phyloP scores from a whole-genome alignment of 2,888 invertebrate genomes.

The Pseudococcus jackbeardsleyi region DNA sequence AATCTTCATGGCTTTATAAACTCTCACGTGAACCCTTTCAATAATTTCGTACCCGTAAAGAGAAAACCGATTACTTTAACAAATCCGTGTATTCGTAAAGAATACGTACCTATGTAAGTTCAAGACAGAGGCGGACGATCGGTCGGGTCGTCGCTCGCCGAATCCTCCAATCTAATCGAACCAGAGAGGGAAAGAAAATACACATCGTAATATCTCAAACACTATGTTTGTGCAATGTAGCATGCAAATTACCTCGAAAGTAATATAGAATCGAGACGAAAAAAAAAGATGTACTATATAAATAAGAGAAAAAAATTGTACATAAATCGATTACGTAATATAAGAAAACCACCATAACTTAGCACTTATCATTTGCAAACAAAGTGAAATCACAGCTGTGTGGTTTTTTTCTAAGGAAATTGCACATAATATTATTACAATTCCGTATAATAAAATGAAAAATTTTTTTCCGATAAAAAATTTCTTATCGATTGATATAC shows the following conservation, averaged over 20 bases:
- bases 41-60: conserved; percentile 2
- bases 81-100: neutral
- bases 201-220: neutral
- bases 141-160: neutral
- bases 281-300: neutral
- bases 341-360: neutral
- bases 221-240: conserved; percentile 16
- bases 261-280: neutral
- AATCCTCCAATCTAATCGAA: neutral
- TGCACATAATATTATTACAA: neutral
- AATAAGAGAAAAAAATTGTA: neutral
- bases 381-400: neutral
- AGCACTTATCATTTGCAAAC: neutral
- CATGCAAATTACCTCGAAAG: conserved; percentile 35
- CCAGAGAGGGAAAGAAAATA: neutral
- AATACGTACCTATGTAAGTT: neutral
- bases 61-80: conserved; percentile 10
- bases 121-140: neutral
- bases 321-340: neutral
- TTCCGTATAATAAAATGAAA: neutral
- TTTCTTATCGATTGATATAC: neutral
- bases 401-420: neutral
- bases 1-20: conserved; percentile 26
- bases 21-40: conserved; percentile 12
- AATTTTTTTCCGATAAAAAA: neutral